Evolutionary conservation across 2,797 vertebrate species (phyloP).

Genomic region (Valencia hispanica): DNA sequence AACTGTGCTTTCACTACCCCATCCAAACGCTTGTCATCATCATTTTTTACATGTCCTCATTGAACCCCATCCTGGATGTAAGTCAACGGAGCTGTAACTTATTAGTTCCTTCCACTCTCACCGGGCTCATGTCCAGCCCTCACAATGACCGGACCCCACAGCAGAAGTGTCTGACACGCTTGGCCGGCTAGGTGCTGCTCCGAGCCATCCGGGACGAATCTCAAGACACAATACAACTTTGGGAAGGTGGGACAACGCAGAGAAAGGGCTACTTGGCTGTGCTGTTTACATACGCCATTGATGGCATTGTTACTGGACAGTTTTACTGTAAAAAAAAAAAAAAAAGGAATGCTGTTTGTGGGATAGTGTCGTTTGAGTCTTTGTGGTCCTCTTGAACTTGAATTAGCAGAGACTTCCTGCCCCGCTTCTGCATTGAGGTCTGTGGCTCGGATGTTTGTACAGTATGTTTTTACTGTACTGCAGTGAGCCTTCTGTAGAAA

Average conservation of each 20-base stretch:
- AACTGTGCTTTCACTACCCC: slow-evolving; percentile 26
- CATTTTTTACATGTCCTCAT: slow-evolving; percentile 45
- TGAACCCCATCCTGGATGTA: slow-evolving; percentile 46
- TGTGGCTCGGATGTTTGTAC: slow-evolving; percentile 31
- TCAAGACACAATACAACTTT: slow-evolving; percentile 61
- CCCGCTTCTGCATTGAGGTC: slow-evolving; percentile 28
- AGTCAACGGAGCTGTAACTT: slow-evolving; percentile 65
- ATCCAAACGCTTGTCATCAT: slow-evolving; percentile 15
- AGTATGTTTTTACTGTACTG: slow-evolving; percentile 9
- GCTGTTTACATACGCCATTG: slow-evolving; percentile 50
- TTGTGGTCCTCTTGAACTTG: slow-evolving; percentile 46
- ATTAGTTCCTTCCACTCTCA: slow-evolving; percentile 78
- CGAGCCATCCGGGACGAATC: slow-evolving; percentile 40
- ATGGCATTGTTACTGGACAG: slow-evolving; percentile 57
- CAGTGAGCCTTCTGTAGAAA: not conserved
- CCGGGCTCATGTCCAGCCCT: slow-evolving; percentile 58
- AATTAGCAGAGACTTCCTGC: slow-evolving; percentile 53
- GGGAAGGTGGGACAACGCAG: slow-evolving; percentile 39
- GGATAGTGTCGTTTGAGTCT: slow-evolving; percentile 47
- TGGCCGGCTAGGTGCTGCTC: slow-evolving; percentile 9
- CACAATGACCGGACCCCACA: slow-evolving; percentile 70
- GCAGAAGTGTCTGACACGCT: slow-evolving; percentile 36
- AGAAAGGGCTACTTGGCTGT: slow-evolving; percentile 32
- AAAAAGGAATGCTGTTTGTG: slow-evolving; percentile 7
- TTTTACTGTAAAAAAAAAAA: slow-evolving; percentile 29